Evolutionary conservation across 2,797 vertebrate species (phyloP).

Genomic region (Myotis vivesi): DNA sequence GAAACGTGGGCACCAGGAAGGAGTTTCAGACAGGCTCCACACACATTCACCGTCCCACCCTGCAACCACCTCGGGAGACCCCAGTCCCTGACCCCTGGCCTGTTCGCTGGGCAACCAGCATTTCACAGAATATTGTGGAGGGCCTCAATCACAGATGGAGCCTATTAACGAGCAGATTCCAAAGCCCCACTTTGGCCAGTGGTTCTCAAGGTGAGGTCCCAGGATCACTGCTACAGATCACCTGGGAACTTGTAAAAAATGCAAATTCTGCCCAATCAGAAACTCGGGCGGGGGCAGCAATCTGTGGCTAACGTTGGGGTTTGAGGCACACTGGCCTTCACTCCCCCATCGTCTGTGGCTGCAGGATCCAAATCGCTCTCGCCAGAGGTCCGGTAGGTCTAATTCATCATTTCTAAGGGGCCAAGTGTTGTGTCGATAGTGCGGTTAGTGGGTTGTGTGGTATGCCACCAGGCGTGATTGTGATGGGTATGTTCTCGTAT

Average conservation of each 20-base stretch:
- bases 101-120: neutral
- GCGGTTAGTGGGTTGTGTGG: neutral
- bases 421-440: neutral
- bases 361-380: neutral
- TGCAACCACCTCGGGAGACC: neutral
- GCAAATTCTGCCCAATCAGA: neutral
- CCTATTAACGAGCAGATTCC: neutral
- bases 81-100: neutral
- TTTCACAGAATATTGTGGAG: neutral
- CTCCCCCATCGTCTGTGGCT: neutral
- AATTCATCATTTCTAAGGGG: neutral
- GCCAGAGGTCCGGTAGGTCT: neutral
- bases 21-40: neutral
- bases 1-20: neutral
- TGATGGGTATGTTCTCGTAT: neutral
- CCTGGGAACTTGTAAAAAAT: neutral
- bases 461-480: neutral
- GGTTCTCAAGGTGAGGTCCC: neutral
- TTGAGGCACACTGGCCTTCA: neutral
- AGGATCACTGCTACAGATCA: neutral
- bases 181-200: neutral
- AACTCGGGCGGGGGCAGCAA: neutral
- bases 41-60: neutral
- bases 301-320: accelerated
- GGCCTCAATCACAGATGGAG: neutral